Conservation (phyloP, 2,113 vertebrate species). For the Parotia lawesii region DNA sequence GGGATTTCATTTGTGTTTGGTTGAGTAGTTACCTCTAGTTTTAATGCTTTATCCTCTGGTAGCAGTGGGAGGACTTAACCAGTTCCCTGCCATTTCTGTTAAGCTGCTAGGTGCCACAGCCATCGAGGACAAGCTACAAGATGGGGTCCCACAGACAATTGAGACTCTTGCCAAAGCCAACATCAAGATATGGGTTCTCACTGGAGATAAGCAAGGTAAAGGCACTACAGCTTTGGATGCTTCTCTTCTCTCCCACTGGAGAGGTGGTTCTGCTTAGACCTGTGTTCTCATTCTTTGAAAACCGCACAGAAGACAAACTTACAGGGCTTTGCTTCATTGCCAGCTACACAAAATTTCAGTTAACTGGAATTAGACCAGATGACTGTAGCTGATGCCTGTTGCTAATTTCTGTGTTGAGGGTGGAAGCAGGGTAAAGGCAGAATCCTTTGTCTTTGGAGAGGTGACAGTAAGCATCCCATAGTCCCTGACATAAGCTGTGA, state of each 20-base stretch:
- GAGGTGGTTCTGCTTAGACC: background rate
- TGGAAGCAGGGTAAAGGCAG: background rate
- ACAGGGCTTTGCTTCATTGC: background rate
- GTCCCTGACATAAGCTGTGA: background rate
- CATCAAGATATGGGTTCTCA: slow-evolving; percentile 94
- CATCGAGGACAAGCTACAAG: slow-evolving; percentile 95
- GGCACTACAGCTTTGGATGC: background rate
- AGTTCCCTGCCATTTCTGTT: background rate
- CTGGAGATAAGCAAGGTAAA: slow-evolving; percentile 94
- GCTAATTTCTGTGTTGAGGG: background rate
- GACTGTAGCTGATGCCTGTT: background rate
- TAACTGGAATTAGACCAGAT: background rate
- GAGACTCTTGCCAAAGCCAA: slow-evolving; percentile 85
- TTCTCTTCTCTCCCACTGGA: background rate
- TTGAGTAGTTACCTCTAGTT: background rate
- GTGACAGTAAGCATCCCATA: background rate
- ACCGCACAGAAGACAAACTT: background rate
- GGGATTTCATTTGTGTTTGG: background rate
- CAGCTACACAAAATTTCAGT: background rate
- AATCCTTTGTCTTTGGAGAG: background rate
- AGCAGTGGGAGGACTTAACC: background rate
- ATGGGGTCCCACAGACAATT: slow-evolving; percentile 90
- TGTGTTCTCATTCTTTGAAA: background rate
- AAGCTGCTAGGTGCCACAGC: slow-evolving; percentile 88
- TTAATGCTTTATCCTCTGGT: background rate